phyloP scores from a whole-genome alignment of 2,888 invertebrate species.

The Biston stratarius region DNA sequence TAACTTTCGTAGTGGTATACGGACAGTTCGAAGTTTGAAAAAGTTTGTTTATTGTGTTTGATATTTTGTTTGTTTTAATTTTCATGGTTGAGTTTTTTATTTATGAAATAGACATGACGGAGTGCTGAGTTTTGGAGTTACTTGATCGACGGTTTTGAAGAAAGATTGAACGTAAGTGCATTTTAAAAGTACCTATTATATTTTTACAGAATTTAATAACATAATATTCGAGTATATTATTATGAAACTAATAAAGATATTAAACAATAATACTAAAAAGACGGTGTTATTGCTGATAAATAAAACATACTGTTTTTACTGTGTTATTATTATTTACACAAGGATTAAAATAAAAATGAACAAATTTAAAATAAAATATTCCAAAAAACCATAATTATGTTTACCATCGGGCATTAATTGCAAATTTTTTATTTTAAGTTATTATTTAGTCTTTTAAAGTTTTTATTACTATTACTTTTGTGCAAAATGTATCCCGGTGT shows the following conservation, averaged over 20 bases:
- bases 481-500: too few species aligned
- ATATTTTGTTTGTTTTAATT: constrained; percentile 33
- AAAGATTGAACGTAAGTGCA: constrained; percentile 3
- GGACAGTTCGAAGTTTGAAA: constrained; percentile 37
- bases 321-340: too few species aligned
- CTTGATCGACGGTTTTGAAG: constrained; percentile 5
- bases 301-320: not conserved
- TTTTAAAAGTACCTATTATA: not conserved
- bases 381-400: too few species aligned
- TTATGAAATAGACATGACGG: not conserved
- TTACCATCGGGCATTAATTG: too few species aligned
- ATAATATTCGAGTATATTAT: too few species aligned
- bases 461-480: too few species aligned
- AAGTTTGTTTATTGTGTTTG: constrained; percentile 35
- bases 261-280: not conserved
- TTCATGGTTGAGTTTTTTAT: constrained; percentile 15
- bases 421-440: too few species aligned
- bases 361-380: too few species aligned
- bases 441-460: too few species aligned
- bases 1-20: constrained; percentile 41
- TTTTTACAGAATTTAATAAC: not conserved
- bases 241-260: too few species aligned
- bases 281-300: not conserved
- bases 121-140: constrained; percentile 3
- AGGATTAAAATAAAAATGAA: too few species aligned